These are phyloP conservation scores for Scomber colias DNA, from an alignment of 2,113 vertebrate species.

Conservation along the genomic window DNA sequence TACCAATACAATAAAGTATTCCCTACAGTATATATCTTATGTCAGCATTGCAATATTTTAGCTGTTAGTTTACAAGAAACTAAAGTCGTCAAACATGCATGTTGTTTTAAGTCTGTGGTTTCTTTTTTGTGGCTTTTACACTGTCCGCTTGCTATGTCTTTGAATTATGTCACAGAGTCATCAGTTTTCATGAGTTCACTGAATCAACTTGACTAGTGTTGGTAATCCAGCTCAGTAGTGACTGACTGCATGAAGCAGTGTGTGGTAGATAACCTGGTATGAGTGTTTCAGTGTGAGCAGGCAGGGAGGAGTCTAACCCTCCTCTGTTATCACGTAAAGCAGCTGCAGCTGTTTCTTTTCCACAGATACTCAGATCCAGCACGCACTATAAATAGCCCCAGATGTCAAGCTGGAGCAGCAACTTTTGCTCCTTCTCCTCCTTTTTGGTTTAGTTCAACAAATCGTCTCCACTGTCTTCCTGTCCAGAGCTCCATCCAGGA, in stretches of 20 bases:
- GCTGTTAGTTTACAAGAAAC: no score
- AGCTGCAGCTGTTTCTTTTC: slow-evolving; percentile 27
- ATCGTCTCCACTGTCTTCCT: slow-evolving; percentile 62
- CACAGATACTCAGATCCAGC: slow-evolving; percentile 17
- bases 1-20: no score
- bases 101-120: no score
- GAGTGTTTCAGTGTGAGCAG: not conserved
- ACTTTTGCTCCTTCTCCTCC: not conserved
- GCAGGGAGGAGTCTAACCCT: not conserved
- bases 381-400: slow-evolving; percentile 43
- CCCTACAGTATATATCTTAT: no score
- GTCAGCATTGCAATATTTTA: no score
- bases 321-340: not conserved
- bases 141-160: not conserved
- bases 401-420: slow-evolving; percentile 9
- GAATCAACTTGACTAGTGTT: not conserved
- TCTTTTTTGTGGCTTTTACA: no score
- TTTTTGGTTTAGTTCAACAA: slow-evolving; percentile 20
- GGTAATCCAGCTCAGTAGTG: not conserved
- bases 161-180: not conserved
- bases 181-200: slow-evolving; percentile 16
- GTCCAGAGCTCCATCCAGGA: slow-evolving; percentile 35
- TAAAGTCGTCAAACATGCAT: no score
- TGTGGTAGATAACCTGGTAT: not conserved
- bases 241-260: not conserved